Evolutionary conservation across 2,113 vertebrate species (phyloP), one percentile per base, ranked within the genome.

Genomic region (Carettochelys insculpta): DNA sequence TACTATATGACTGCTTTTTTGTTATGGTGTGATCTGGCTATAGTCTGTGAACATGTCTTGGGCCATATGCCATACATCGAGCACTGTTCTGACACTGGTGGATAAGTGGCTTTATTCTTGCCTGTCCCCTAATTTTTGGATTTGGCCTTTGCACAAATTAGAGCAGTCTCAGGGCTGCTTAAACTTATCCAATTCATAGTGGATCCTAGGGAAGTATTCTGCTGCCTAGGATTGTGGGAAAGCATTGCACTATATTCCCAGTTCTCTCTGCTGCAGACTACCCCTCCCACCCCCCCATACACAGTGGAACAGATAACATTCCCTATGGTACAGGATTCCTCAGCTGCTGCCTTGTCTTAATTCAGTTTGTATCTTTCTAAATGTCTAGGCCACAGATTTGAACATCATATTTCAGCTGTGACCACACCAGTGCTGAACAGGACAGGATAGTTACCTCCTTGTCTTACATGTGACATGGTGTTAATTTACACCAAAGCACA

Each of bases 111-210:
- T 41, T 71, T 71, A 71, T 22, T 38, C 38, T 25, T 43, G 31
- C n/a, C 20, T 43, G 12, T 43, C 24, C 41, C 24, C 12, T 52
- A 24, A 43, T 38, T 56, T 80, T 81, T 65, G 31, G 47, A 87
- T 90, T 34, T 45, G 56, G 45, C 82, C 41, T 14, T 14, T 12
- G 31, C 76, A 10, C 8, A 1, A 86, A 89, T 43, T 38, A 41
- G 56, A 87, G 80, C 29, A 91, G 86, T 38, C 77, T 90, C 84
- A 45, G 7, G 25, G 53, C 82, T 73, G 80, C 71, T 47, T 82
- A 77, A 83, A 48, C 43, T 93, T 84, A 51, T 88, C 78, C n/a
- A 2, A 20, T 83, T 27, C 80, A 45, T 5, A 2, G 24, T 41
- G 43, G 77, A 85, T 9, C 53, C 38, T 34, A 52, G 54, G 19